Conservation (phyloP, 2,113 vertebrate species). For the Myiozetetes cayanensis region DNA sequence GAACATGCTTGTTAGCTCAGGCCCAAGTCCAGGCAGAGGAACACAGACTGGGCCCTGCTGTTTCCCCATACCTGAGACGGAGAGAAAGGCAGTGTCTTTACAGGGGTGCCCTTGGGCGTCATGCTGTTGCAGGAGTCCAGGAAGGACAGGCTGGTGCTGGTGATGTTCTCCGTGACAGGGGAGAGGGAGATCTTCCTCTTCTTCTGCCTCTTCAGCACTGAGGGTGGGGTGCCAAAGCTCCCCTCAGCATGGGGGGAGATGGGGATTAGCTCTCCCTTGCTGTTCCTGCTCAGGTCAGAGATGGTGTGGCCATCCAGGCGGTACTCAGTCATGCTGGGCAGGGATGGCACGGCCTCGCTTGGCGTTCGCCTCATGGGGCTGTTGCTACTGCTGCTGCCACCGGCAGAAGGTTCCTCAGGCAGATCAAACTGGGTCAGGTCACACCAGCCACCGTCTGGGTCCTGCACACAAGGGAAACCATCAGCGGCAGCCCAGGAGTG, state of each 20-base stretch:
- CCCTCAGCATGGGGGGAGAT: slow-evolving; percentile 86
- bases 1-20: neutral
- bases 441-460: slow-evolving; percentile 88
- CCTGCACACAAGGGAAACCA: slow-evolving; percentile 67
- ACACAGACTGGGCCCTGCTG: neutral
- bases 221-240: slow-evolving; percentile 83
- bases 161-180: slow-evolving; percentile 73
- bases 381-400: slow-evolving; percentile 41
- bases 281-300: slow-evolving; percentile 91
- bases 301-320: slow-evolving; percentile 90
- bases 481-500: neutral
- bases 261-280: slow-evolving; percentile 93
- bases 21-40: neutral
- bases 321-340: slow-evolving; percentile 81
- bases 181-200: slow-evolving; percentile 86
- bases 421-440: slow-evolving; percentile 92
- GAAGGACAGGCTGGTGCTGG: slow-evolving; percentile 69
- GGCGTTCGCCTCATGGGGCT: neutral
- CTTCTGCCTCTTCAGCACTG: slow-evolving; percentile 85
- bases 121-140: slow-evolving; percentile 84
- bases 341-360: neutral
- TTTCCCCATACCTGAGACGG: slow-evolving; percentile 86
- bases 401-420: slow-evolving; percentile 73
- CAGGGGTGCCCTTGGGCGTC: slow-evolving; percentile 94
- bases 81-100: slow-evolving; percentile 93